phyloP scores from a whole-genome alignment of 2,888 invertebrate species.

The Dicyrtomina minuta region DNA sequence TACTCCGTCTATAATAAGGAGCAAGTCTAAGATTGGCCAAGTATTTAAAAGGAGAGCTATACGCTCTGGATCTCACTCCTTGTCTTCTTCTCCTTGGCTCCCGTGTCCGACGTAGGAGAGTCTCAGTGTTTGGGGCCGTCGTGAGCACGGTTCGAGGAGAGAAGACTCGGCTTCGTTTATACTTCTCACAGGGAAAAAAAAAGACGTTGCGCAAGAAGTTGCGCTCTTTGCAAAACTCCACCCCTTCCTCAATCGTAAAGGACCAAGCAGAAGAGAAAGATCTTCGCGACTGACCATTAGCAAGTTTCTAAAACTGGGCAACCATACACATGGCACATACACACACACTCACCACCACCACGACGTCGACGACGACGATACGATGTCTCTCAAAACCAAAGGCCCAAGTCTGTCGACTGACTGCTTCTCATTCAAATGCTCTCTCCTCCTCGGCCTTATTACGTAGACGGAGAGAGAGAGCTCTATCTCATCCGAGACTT shows the following conservation, averaged over 20 bases:
- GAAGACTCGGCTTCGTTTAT: not conserved
- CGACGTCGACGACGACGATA: not conserved
- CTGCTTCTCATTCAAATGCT: constrained; percentile 4
- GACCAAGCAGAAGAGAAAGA: constrained; percentile 36
- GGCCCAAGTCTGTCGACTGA: too few relatives aligned
- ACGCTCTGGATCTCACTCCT: constrained; percentile 11
- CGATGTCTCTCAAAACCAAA: not conserved
- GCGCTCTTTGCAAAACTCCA: constrained; percentile 37
- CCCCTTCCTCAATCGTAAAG: constrained; percentile 28
- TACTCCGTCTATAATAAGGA: constrained; percentile 25
- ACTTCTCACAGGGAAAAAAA: constrained; percentile 15
- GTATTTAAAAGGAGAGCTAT: constrained; percentile 27
- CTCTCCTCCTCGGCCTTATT: constrained; percentile 22
- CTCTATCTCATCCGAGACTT: too few relatives aligned
- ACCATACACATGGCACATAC: constrained; percentile 29
- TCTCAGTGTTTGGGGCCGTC: not conserved
- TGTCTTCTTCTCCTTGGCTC: not conserved
- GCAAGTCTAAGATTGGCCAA: constrained; percentile 35
- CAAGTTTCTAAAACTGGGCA: constrained; percentile 33
- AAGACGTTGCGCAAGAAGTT: constrained; percentile 37
- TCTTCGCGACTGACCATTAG: constrained; percentile 39
- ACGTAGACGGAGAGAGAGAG: too few relatives aligned
- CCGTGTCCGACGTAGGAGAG: not conserved
- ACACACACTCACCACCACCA: constrained; percentile 14
- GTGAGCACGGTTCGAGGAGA: not conserved